Evolutionary conservation across 2,797 vertebrate genomes (phyloP).

Genomic region (Sebastes cheni): DNA sequence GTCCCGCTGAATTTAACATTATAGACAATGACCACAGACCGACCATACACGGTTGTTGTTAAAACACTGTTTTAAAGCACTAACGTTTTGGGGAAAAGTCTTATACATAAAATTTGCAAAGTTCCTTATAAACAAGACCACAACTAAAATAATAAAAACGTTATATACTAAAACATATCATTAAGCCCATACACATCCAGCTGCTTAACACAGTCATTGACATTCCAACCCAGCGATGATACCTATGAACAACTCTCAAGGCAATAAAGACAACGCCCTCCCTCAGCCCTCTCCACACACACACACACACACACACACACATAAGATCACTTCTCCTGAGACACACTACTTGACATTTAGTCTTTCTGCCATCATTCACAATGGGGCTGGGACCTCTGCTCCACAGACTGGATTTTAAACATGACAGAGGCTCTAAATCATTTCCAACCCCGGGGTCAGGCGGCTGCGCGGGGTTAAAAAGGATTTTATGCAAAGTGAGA

Average conservation of each 20-base stretch:
- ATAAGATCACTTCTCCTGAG: neutral
- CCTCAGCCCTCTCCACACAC: neutral
- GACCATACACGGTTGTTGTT: neutral
- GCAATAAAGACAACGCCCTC: neutral
- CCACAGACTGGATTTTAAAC: neutral
- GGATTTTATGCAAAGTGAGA: constrained; percentile 1
- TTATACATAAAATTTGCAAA: neutral
- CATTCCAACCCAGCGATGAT: constrained; percentile 20
- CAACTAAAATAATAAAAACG: neutral
- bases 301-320: neutral
- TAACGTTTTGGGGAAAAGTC: neutral
- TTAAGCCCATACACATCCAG: neutral
- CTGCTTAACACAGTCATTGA: neutral
- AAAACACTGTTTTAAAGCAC: neutral
- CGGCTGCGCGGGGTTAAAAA: neutral
- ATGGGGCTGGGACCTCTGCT: neutral
- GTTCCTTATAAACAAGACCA: neutral
- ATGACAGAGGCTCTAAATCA: neutral
- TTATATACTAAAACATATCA: neutral
- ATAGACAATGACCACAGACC: no score
- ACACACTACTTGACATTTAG: constrained; percentile 51
- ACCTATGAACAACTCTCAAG: constrained; percentile 24
- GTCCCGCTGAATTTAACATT: no score
- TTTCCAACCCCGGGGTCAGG: neutral
- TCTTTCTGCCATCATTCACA: constrained; percentile 18